Conservation (phyloP, 1,140 invertebrate species). For the Heliothis virescens region DNA sequence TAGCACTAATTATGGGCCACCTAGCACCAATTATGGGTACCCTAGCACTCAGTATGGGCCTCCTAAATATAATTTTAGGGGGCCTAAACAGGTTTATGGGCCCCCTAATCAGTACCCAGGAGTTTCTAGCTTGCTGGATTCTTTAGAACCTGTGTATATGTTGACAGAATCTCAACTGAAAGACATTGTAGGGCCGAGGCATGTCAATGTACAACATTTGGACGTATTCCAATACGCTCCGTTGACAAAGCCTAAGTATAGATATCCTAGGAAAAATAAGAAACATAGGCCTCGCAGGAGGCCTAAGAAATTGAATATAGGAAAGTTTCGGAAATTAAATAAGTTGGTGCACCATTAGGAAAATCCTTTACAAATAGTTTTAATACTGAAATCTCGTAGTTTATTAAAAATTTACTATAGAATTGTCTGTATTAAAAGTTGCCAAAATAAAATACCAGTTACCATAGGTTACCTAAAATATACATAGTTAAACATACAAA, state of each 20-base stretch:
- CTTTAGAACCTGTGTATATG: slow-evolving; percentile 72
- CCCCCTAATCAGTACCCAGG: neutral
- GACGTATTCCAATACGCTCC: slow-evolving; percentile 69
- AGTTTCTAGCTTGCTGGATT: slow-evolving; percentile 28
- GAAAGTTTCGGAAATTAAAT: slow-evolving; percentile 17
- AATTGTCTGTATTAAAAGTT: neutral
- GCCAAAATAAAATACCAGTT: neutral
- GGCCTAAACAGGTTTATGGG: neutral
- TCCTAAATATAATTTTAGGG: neutral
- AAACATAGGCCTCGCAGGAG: slow-evolving; percentile 2
- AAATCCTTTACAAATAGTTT: neutral
- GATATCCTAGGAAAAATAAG: slow-evolving; percentile 17
- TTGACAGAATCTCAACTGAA: slow-evolving; percentile 75
- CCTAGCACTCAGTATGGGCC: slow-evolving; percentile 6
- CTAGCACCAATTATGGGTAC: neutral
- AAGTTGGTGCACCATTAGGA: slow-evolving; percentile 6
- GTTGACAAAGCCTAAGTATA: slow-evolving; percentile 43
- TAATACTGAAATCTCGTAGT: no score
- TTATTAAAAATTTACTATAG: no score
- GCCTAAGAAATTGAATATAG: neutral
- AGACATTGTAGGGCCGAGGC: slow-evolving; percentile 69
- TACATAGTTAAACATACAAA: neutral
- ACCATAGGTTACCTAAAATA: neutral
- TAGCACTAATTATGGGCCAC: slow-evolving; percentile 1
- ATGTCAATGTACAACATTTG: slow-evolving; percentile 78